These are phyloP conservation scores for Hydra vulgaris DNA, from an alignment of 30 jellyfish, hydroid and myxozoan genomes.

Conservation along the genomic window DNA sequence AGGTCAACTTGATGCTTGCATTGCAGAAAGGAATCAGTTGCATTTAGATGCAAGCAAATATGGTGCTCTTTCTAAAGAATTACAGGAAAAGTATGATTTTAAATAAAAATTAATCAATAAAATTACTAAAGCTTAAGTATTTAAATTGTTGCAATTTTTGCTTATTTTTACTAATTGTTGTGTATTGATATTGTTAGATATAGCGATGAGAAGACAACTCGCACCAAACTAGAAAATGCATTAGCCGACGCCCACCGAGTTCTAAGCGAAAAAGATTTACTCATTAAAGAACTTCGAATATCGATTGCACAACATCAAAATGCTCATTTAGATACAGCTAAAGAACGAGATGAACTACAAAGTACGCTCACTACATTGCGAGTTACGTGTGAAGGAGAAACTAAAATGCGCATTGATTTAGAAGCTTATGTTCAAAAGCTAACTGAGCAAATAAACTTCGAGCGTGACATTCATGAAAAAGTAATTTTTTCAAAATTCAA, in stretches of 20 bases:
- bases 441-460: constrained; percentile 54
- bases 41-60: constrained; percentile 60
- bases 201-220: constrained; percentile 44
- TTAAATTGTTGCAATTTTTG: too few species aligned
- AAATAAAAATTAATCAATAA: too few species aligned
- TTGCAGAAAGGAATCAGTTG: constrained; percentile 51
- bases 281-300: constrained; percentile 49
- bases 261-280: constrained; percentile 64
- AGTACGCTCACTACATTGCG: constrained; percentile 43
- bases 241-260: constrained; percentile 89
- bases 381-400: constrained; percentile 50
- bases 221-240: constrained; percentile 66
- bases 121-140: too few species aligned
- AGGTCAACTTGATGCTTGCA: constrained; percentile 43
- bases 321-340: constrained; percentile 75
- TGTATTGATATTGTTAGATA: too few species aligned
- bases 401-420: constrained; percentile 58
- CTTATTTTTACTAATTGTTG: too few species aligned
- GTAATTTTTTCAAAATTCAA: constrained; percentile 10
- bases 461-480: constrained; percentile 67
- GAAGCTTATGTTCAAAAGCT: constrained; percentile 52
- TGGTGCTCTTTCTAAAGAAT: constrained; percentile 66
- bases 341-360: constrained; percentile 68
- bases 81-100: constrained; percentile 52
- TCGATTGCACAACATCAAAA: constrained; percentile 79